These are phyloP conservation scores for Amiota communis DNA, from an alignment of 2,888 invertebrate genomes.

Conservation along the genomic window DNA sequence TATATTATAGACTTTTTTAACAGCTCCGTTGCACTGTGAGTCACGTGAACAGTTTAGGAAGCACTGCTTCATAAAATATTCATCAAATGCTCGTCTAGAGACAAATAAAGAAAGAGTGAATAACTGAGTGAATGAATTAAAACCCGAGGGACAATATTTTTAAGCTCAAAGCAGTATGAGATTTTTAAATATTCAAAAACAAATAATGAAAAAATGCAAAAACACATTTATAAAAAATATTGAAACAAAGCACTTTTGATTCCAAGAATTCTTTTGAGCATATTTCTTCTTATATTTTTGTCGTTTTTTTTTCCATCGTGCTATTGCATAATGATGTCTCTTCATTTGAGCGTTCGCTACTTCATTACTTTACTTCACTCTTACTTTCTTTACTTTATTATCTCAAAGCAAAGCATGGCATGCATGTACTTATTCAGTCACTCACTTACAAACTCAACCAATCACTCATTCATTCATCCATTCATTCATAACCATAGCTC, in stretches of 20 bases:
- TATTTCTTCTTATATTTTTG: no score
- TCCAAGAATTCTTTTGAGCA: slow-evolving; percentile 16
- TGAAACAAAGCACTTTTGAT: background rate
- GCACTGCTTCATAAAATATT: background rate
- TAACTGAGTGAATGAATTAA: background rate
- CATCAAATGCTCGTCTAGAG: no score
- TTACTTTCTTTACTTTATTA: no score
- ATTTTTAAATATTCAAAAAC: no score
- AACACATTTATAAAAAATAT: slow-evolving; percentile 2
- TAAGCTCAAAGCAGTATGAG: background rate
- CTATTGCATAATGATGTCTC: slow-evolving; percentile 23
- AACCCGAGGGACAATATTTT: background rate
- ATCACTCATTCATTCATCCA: background rate
- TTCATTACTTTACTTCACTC: slow-evolving; percentile 5
- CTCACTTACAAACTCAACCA: background rate
- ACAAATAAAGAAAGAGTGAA: background rate
- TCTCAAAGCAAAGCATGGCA: no score
- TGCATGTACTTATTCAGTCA: background rate
- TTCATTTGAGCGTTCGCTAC: no score
- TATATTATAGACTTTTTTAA: no score
- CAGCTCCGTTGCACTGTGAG: no score
- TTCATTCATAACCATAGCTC: slow-evolving; percentile 1
- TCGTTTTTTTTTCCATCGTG: background rate
- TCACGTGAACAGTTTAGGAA: background rate
- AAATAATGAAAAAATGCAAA: no score